Conservation (phyloP, 2,797 vertebrate genomes). For the Gallinago nigripennis region DNA sequence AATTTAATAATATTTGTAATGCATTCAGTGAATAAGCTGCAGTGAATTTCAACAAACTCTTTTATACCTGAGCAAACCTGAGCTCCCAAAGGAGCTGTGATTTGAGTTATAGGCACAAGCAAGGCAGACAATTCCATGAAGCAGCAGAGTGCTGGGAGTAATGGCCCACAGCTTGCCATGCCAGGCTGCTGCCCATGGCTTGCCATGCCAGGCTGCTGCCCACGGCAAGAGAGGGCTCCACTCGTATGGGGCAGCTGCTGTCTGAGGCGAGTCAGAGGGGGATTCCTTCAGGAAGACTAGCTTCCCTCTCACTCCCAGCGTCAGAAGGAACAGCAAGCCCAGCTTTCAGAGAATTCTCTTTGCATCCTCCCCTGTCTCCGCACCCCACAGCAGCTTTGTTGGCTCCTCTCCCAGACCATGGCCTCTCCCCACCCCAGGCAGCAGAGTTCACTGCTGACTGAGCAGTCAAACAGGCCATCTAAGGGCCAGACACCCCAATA, state of each 20-base stretch:
- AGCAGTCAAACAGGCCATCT: not conserved
- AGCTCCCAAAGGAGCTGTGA: not conserved
- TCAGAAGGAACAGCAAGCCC: not conserved
- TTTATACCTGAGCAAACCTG: not conserved
- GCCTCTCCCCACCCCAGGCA: not conserved
- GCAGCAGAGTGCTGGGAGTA: not conserved
- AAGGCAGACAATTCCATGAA: not conserved
- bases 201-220: not conserved
- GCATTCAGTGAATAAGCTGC: not conserved
- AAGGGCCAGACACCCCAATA: not conserved
- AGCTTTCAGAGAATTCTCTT: not conserved
- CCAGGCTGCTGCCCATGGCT: not conserved
- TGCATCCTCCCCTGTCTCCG: fast-evolving
- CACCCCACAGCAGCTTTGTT: fast-evolving
- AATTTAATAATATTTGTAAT: not conserved
- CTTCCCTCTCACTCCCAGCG: not conserved
- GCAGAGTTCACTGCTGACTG: not conserved
- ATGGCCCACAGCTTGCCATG: too few species aligned
- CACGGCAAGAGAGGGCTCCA: not conserved
- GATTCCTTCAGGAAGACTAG: not conserved
- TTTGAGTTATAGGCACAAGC: not conserved
- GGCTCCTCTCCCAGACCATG: not conserved
- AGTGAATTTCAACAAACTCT: not conserved
- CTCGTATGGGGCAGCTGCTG: fast-evolving
- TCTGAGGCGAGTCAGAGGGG: not conserved